These are phyloP conservation scores for Ficedula albicollis DNA, from an alignment of 2,797 vertebrate genomes.

Conservation along the genomic window DNA sequence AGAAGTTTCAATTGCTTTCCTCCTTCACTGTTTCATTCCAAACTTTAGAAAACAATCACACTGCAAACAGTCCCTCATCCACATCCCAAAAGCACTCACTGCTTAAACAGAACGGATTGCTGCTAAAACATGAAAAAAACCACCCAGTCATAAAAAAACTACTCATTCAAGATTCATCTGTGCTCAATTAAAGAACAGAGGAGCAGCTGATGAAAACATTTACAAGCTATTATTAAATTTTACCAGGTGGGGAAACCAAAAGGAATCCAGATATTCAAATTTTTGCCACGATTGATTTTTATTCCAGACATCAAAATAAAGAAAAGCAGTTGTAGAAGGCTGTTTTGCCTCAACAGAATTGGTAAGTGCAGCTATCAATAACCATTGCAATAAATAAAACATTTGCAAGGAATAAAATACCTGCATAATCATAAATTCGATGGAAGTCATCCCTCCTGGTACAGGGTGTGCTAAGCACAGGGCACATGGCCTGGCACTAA, in stretches of 20 bases:
- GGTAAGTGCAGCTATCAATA: slow-evolving; percentile 25
- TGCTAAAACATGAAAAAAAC: background rate
- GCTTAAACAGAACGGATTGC: background rate
- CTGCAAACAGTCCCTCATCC: background rate
- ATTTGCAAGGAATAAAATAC: slow-evolving; percentile 29
- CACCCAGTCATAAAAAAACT: background rate
- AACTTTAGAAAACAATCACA: background rate
- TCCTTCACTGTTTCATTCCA: background rate
- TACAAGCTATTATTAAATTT: slow-evolving; percentile 28
- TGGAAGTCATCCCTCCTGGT: background rate
- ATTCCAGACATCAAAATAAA: background rate
- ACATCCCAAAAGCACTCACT: accelerated
- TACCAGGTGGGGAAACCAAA: background rate
- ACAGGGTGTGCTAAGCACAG: background rate
- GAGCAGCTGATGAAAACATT: slow-evolving; percentile 36
- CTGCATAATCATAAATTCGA: background rate
- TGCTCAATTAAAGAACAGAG: background rate
- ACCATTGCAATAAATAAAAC: slow-evolving; percentile 30
- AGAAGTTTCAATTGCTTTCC: background rate
- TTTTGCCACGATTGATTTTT: slow-evolving; percentile 26
- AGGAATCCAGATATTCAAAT: background rate
- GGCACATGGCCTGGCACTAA: background rate
- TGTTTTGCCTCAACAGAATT: slow-evolving; percentile 7
- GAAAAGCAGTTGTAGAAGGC: background rate
- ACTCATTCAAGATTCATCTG: slow-evolving; percentile 26